A percentile compares a stretch with the other conserved stretches of the same genome.
Conservation (phyloP, 1,140 invertebrate genomes). For the Kradibia gibbosae region DNA sequence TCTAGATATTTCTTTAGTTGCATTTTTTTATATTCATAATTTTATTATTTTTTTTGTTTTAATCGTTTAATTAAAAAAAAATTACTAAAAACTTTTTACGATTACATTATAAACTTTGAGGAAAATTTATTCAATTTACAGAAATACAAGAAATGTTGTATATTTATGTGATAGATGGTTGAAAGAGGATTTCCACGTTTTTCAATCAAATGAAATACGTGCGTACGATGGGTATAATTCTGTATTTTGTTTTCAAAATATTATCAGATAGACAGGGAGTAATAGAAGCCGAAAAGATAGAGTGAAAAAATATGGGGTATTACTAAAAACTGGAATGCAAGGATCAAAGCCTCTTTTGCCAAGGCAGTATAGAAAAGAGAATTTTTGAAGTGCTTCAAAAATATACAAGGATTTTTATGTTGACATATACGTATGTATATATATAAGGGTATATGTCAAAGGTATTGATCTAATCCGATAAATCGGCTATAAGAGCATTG, state of each 20-base stretch:
- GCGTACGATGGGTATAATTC: neutral
- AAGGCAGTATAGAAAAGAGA: slow-evolving; percentile 4
- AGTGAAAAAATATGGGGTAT: slow-evolving; percentile 7
- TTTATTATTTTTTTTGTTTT: no score
- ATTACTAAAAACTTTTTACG: no score
- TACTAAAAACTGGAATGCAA: slow-evolving; percentile 6
- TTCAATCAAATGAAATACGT: neutral
- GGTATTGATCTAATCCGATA: neutral
- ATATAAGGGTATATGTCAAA: neutral
- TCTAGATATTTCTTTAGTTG: no score
- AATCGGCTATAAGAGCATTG: slow-evolving; percentile 21
- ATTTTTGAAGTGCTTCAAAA: neutral
- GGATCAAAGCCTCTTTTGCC: neutral
- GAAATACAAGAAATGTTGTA: neutral
- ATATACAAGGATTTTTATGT: slow-evolving; percentile 9
- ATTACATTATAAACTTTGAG: no score
- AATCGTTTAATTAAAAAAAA: no score
- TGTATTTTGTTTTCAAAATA: slow-evolving; percentile 31
- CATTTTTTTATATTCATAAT: no score
- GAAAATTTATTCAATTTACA: neutral
- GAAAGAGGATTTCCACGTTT: neutral
- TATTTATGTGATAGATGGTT: neutral
- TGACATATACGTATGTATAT: no score
- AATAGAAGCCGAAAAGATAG: slow-evolving; percentile 19
- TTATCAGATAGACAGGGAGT: slow-evolving; percentile 2